Base-by-base conservation (phyloP, 1,140 invertebrate species). In the Brachionus paranguensis region DNA sequence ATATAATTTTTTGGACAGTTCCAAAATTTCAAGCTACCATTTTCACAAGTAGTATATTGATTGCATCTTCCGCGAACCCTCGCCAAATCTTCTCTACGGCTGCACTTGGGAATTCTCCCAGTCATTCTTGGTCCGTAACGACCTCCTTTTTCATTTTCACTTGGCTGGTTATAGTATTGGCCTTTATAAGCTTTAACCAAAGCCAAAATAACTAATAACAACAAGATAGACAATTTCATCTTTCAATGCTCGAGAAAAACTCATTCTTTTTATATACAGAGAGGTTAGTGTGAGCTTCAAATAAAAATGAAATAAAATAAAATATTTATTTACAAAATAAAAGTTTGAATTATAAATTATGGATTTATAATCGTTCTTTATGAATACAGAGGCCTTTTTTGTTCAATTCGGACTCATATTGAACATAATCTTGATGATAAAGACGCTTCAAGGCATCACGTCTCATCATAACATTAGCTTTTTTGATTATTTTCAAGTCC, bases 291-390 rank as follows among this genome's bases (percentile, higher is more conserved):
- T 60, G 53, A 60, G 8, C n/a, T 20, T 60, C 0, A 7, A 37
- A 20, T 20, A 27, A 60, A 60, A 60, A 10, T 24, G 5, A 27
- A 60, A 10, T 60, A 24, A 27, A 20, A 60, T 24, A 24, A 60
- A 60, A 60, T 60, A 5, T 60, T 60, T 60, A 60, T 60, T 60
- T 60, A 60, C 53, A 60, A 60, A 60, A 60, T 60, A 60, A 60
- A 60, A 60, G 53, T 60, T 60, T 60, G 53, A 60, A 60, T 55
- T 24, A 60, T 60, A 10, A 60, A 60, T 5, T 43, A 72, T 43
- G 41, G 17, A 43, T 43, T 20, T 81, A 81, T 37, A 81, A 64
- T 64, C 78, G 50, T 68, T 81, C 78, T 81, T 81, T 81, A 43
- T 68, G 78, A 65, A 81, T 81, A 47, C 78, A 81, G 12, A 81